Base-by-base conservation (phyloP, 2,113 vertebrate species). In the Parus major region DNA sequence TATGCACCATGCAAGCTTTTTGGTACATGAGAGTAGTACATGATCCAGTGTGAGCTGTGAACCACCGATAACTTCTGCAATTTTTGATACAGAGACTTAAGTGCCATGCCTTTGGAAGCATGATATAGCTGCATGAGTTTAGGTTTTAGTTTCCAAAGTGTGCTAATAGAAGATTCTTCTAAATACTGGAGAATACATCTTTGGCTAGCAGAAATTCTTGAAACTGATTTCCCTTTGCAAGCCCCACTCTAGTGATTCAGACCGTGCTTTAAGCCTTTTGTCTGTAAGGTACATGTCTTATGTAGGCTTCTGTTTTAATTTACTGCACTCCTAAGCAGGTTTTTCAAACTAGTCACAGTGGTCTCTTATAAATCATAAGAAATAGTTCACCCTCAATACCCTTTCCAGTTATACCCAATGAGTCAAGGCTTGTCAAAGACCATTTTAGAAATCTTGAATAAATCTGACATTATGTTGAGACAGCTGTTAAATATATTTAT, bases 381-480 rank as follows among this genome's bases (percentile, higher is more conserved):
- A 97, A 81, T 90, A 95, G 77, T 95, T 88, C 69, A 65, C 75
- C 25, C 61, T 96, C 88, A 85, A 61, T 97, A 81, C 72, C 82
- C 63, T 95, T 95, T 94, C 53, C 90, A 88, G 84, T 53, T 63
- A 73, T 93, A 75, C 22, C 60, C 84, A 89, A 76, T 87, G 94
- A 96, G 87, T 92, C 91, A 95, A 91, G 75, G 78, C 90, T 96
- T 97, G 93, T 90, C 81, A 96, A 96, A 93, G 78, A n/a, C 55
- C 36, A 92, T 98, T 97, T 97, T 85, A 95, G 84, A 98, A 97
- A 95, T 95, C 81, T 92, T 94, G 93, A 93, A 92, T 96, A 97
- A 95, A 83, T 91, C 69, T 95, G 96, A 95, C 88, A 88, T 97
- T 97, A 95, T 97, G 91, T 96, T 96, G 92, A 96, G 97, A 97